Evolutionary conservation across 1,140 invertebrate genomes (phyloP), one percentile per base, ranked within the genome.

Genomic region (Tachypleus tridentatus): DNA sequence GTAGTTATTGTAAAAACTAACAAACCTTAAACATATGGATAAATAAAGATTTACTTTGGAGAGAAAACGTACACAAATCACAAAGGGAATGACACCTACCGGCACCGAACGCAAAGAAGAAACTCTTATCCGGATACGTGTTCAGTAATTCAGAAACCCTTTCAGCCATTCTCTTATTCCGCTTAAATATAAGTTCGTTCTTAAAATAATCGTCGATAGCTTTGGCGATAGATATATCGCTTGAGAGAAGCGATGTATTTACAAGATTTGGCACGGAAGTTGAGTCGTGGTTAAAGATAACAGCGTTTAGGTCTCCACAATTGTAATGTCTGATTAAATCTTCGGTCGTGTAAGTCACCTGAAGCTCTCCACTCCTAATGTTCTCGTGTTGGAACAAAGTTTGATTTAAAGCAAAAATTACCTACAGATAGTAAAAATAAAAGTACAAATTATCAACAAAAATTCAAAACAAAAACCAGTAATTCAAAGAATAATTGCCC

Each of bases 21-120:
- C 29, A 29, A 29, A 29, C 29, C 29, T 29, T 29, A 29, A 29
- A 29, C 0, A 29, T 29, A 29, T 29, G 29, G 0, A 29, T 29
- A 29, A 29, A 29, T 2, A 29, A 29, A 29, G 29, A 29, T 29
- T 29, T 2, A 29, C 29, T 29, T 29, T 29, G 29, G 29, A 29
- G 29, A 29, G 29, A 29, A 29, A 29, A 29, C 29, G 29, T 29
- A 29, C 29, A 29, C 29, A 29, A 29, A 29, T 29, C 29, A 29
- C n/a, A n/a, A n/a, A n/a, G n/a, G n/a, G n/a, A n/a, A n/a, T n/a
- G n/a, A n/a, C 29, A 29, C 29, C 73, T 67, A 82, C 80, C 80
- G 68, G 81, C 81, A 64, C 82, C 82, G 70, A 83, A 82, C 57
- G 81, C 82, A 71, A 83, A 83, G 74, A 83, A 83, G 70, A 81